These are phyloP conservation scores for Myopa testacea DNA, from an alignment of 2,888 invertebrate species.

Conservation along the genomic window DNA sequence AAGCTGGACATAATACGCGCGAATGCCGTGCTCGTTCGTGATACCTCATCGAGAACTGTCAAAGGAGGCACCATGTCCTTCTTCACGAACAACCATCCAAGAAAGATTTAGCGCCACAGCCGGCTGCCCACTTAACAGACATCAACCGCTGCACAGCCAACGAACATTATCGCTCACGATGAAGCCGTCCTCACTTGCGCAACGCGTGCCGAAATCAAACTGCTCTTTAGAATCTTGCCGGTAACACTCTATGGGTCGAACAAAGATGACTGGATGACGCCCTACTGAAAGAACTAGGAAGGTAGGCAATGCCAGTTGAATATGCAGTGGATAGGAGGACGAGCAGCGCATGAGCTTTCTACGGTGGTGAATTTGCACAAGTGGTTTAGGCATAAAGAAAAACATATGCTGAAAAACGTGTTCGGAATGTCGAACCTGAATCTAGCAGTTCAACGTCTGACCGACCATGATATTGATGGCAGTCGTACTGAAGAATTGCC, in stretches of 20 bases:
- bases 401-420: neutral
- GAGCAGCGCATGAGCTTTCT: too few relatives aligned
- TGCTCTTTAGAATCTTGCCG: too few relatives aligned
- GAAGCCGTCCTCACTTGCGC: too few relatives aligned
- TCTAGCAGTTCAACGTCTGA: neutral
- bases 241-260: too few relatives aligned
- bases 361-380: neutral
- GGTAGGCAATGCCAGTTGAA: neutral
- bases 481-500: neutral
- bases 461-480: neutral
- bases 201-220: too few relatives aligned
- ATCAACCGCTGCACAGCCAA: too few relatives aligned
- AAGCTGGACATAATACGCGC: neutral
- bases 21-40: too few relatives aligned
- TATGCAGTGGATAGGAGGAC: neutral
- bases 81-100: too few relatives aligned
- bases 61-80: neutral
- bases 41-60: neutral
- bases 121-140: neutral
- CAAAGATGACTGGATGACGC: neutral
- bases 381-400: neutral
- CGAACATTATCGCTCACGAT: too few relatives aligned
- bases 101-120: too few relatives aligned
- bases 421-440: too few relatives aligned
- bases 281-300: neutral